Evolutionary conservation across 2,797 vertebrate genomes (phyloP).

Genomic region (Gymnopithys bicolor): DNA sequence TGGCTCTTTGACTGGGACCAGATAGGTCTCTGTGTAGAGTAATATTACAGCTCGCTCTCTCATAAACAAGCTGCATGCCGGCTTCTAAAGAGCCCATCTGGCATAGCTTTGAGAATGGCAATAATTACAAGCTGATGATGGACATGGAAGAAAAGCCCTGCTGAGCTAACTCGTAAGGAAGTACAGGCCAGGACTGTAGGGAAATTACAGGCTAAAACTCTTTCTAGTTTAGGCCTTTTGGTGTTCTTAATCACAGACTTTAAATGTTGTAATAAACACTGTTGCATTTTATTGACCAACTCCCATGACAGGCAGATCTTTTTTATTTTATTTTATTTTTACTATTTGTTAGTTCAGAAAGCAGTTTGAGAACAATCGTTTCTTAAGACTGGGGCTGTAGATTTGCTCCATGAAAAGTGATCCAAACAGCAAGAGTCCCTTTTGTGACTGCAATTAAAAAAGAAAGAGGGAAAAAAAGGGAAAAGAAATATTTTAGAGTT

Average conservation of each 20-base stretch:
- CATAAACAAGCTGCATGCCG: constrained; percentile 81
- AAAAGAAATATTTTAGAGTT: constrained; percentile 14
- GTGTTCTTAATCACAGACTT: constrained; percentile 86
- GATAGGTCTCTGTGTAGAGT: constrained; percentile 79
- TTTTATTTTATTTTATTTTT: constrained; percentile 77
- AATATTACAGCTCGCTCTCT: constrained; percentile 77
- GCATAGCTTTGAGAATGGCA: constrained; percentile 84
- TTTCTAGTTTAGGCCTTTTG: constrained; percentile 84
- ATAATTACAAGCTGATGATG: constrained; percentile 88
- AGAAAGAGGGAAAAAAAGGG: background rate
- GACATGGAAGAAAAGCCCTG: constrained; percentile 81
- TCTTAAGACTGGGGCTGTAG: background rate
- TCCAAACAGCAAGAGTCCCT: background rate
- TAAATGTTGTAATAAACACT: constrained; percentile 85
- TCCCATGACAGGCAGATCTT: constrained; percentile 77
- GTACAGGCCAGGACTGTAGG: constrained; percentile 80
- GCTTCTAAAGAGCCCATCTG: constrained; percentile 85
- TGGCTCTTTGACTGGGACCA: constrained; percentile 77
- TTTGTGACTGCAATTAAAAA: constrained; percentile 22
- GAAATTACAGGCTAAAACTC: constrained; percentile 85
- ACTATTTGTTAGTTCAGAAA: constrained; percentile 70
- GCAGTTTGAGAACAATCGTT: background rate
- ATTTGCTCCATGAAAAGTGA: constrained; percentile 47
- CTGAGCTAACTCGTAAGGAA: constrained; percentile 83
- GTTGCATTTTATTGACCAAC: constrained; percentile 81